Evolutionary conservation across 2,113 vertebrate species (phyloP).

Genomic region (Glaucomys volans): DNA sequence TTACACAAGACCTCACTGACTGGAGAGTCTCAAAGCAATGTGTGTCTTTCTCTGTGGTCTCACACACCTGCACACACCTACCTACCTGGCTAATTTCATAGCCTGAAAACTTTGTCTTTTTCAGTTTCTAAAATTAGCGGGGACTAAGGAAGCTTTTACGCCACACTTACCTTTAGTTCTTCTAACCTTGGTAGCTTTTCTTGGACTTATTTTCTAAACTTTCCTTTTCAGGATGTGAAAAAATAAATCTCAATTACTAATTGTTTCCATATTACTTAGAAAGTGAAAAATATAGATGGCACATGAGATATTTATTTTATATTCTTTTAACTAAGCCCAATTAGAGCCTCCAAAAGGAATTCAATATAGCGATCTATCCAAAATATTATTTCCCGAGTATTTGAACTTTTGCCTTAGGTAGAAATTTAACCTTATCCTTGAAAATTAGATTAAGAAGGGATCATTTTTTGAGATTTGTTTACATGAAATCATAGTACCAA

Average conservation of each 20-base stretch:
- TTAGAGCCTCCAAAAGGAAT: slow-evolving; percentile 41
- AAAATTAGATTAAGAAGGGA: slow-evolving; percentile 67
- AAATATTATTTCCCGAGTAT: neutral
- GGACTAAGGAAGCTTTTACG: slow-evolving; percentile 3
- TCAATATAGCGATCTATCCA: neutral
- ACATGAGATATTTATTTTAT: slow-evolving; percentile 61
- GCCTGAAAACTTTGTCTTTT: neutral
- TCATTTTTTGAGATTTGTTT: slow-evolving; percentile 78
- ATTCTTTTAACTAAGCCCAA: slow-evolving; percentile 53
- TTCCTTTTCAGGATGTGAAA: slow-evolving; percentile 56
- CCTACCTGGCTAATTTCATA: neutral
- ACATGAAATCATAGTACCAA: slow-evolving; percentile 76
- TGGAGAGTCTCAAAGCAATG: slow-evolving; percentile 72
- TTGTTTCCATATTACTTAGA: slow-evolving; percentile 32
- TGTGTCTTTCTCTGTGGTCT: neutral
- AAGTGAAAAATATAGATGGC: slow-evolving; percentile 49
- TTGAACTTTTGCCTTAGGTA: slow-evolving; percentile 50
- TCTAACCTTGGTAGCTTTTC: slow-evolving; percentile 62
- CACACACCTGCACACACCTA: neutral
- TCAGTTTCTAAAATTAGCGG: slow-evolving; percentile 41
- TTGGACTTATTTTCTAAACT: slow-evolving; percentile 36
- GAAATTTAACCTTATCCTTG: slow-evolving; percentile 74
- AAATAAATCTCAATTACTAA: neutral
- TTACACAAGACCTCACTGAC: slow-evolving; percentile 75
- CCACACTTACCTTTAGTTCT: slow-evolving; percentile 52